Evolutionary conservation across 2,797 vertebrate genomes (phyloP).

Genomic region (Gallirallus australis): DNA sequence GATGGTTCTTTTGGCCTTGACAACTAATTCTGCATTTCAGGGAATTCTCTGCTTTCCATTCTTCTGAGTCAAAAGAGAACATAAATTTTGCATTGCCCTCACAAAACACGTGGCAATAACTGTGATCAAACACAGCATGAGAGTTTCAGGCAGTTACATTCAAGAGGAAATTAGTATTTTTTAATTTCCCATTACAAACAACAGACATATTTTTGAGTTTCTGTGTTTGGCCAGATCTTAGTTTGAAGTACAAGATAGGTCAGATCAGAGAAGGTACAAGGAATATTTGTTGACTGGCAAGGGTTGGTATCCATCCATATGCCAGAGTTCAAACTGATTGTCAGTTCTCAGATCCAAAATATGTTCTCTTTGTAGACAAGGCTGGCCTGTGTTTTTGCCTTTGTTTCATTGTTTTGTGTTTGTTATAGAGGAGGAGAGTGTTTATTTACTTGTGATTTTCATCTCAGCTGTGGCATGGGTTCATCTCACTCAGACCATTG

Average conservation of each 20-base stretch:
- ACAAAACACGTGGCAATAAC: background rate
- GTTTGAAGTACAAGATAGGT: background rate
- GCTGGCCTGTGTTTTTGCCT: background rate
- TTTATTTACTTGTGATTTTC: slow-evolving; percentile 4
- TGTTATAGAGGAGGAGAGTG: background rate
- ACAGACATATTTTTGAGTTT: background rate
- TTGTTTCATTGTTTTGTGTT: background rate
- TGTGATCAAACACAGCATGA: background rate
- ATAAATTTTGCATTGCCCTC: background rate
- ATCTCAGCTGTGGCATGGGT: background rate
- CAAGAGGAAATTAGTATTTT: background rate
- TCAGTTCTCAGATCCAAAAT: background rate
- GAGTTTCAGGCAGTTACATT: background rate
- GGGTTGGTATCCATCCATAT: background rate
- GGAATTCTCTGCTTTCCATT: background rate
- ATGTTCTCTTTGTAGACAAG: background rate
- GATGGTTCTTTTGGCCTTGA: background rate
- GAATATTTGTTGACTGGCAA: background rate
- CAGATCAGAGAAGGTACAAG: background rate
- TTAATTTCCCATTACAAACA: background rate
- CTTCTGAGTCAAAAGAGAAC: background rate
- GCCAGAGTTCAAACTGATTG: background rate
- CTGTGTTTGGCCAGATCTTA: background rate
- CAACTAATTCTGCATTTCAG: background rate
- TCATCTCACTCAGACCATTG: background rate